phyloP scores from a whole-genome alignment of 2,888 invertebrate genomes.

The Orthosia cruda region DNA sequence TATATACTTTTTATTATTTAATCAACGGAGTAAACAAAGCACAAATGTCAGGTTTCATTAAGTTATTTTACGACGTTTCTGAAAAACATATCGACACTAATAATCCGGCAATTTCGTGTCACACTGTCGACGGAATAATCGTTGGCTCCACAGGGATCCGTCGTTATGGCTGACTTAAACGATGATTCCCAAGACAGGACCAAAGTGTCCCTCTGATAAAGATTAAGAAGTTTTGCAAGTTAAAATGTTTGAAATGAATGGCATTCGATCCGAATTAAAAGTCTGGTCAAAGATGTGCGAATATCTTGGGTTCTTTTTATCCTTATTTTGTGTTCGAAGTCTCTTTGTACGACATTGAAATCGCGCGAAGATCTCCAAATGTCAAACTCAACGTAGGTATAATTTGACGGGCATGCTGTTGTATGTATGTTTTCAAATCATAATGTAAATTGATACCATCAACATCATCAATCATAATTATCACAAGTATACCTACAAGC shows the following conservation, averaged over 20 bases:
- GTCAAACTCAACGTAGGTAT: constrained; percentile 12
- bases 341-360: constrained; percentile 1
- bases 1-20: constrained; percentile 53
- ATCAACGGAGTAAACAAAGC: constrained; percentile 53
- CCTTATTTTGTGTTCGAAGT: not conserved
- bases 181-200: constrained; percentile 5
- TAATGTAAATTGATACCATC: constrained; percentile 34
- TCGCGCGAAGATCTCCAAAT: not conserved
- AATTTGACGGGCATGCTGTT: not conserved
- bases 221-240: constrained; percentile 12
- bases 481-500: constrained; percentile 8
- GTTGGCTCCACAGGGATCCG: constrained; percentile 10
- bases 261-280: constrained; percentile 8
- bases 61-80: constrained; percentile 54
- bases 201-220: constrained; percentile 22
- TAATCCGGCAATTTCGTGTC: constrained; percentile 28
- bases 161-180: constrained; percentile 22
- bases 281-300: not conserved
- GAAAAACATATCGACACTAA: constrained; percentile 44
- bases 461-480: constrained; percentile 53
- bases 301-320: constrained; percentile 8
- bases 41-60: constrained; percentile 59
- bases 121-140: constrained; percentile 14
- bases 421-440: constrained; percentile 15
- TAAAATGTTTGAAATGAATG: not conserved